These are phyloP conservation scores for Ephestia elutella DNA, from an alignment of 1,140 invertebrate species.

Conservation along the genomic window DNA sequence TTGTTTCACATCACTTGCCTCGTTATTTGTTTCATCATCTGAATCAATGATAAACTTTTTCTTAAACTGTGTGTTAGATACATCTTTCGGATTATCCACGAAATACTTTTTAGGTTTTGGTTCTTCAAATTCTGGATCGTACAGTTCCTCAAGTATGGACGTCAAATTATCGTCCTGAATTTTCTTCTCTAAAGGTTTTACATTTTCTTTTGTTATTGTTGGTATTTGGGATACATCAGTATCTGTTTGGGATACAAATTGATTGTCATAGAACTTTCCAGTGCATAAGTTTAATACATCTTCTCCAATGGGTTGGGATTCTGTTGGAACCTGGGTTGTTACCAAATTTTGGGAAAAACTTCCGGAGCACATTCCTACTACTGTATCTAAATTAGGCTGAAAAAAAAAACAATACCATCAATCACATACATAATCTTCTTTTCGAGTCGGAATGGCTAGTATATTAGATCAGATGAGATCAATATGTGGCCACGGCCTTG, in stretches of 20 bases:
- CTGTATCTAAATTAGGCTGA: conserved; percentile 38
- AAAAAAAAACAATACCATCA: conserved; percentile 13
- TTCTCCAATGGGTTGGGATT: conserved; percentile 51
- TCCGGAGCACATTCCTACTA: conserved; percentile 32
- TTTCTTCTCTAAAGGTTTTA: conserved; percentile 23
- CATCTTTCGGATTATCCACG: conserved; percentile 18
- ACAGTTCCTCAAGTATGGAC: conserved; percentile 57
- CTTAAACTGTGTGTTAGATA: conserved; percentile 31
- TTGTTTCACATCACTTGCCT: conserved; percentile 27
- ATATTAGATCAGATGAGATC: no score
- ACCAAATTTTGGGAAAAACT: conserved; percentile 36
- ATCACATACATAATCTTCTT: no score
- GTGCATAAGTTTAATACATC: conserved; percentile 54
- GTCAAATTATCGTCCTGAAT: conserved; percentile 32
- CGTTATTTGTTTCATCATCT: conserved; percentile 69
- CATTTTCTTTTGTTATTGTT: conserved; percentile 8
- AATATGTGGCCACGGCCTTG: no score
- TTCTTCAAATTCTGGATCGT: conserved; percentile 45
- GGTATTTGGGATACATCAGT: conserved; percentile 1
- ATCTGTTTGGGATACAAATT: conserved; percentile 42
- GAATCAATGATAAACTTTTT: conserved; percentile 62
- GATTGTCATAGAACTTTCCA: conserved; percentile 63
- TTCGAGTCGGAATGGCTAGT: no score
- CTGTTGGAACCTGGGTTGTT: conserved; percentile 23
- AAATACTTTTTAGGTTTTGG: conserved; percentile 53